A percentile compares a stretch with the other conserved stretches of the same genome.
phyloP scores from a whole-genome alignment of 2,888 invertebrate species.

The Deilephila porcellus region DNA sequence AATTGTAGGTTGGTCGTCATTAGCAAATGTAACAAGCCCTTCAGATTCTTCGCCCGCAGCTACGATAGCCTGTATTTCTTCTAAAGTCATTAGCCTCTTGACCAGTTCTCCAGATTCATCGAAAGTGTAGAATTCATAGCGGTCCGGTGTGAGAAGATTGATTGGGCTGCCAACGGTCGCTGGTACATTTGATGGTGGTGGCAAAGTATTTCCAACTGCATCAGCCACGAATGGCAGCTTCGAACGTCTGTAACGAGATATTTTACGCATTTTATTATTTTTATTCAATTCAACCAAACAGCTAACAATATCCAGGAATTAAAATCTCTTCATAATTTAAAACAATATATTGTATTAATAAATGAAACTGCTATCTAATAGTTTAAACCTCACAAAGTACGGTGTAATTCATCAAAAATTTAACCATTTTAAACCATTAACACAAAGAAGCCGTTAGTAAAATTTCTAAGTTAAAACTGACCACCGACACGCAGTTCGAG shows the following conservation, averaged over 20 bases:
- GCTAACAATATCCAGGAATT: neutral
- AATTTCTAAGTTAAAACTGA: neutral
- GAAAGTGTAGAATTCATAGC: conserved; percentile 94
- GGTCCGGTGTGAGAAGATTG: conserved; percentile 91
- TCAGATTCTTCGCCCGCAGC: conserved; percentile 91
- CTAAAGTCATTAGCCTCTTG: conserved; percentile 92
- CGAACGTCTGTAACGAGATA: conserved; percentile 65
- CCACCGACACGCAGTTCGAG: neutral
- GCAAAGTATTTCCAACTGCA: conserved; percentile 87
- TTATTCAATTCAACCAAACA: too few species aligned
- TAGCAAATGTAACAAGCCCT: conserved; percentile 79
- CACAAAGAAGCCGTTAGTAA: neutral
- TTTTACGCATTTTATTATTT: neutral
- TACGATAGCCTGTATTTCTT: conserved; percentile 93
- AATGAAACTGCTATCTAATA: too few species aligned
- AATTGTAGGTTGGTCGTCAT: conserved; percentile 76
- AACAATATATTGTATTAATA: neutral
- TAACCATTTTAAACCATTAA: neutral
- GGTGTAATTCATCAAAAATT: neutral
- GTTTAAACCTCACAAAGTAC: conserved; percentile 5
- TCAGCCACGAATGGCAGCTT: conserved; percentile 87
- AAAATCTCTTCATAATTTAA: neutral
- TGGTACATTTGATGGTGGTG: conserved; percentile 85
- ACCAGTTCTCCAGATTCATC: conserved; percentile 93
- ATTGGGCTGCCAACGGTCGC: conserved; percentile 91